Percentiles rank a stretch among this genome's conserved stretches.
Evolutionary conservation across 30 jellyfish, hydroid and myxozoan species (phyloP).

Genomic region (Cassiopea xamachana): DNA sequence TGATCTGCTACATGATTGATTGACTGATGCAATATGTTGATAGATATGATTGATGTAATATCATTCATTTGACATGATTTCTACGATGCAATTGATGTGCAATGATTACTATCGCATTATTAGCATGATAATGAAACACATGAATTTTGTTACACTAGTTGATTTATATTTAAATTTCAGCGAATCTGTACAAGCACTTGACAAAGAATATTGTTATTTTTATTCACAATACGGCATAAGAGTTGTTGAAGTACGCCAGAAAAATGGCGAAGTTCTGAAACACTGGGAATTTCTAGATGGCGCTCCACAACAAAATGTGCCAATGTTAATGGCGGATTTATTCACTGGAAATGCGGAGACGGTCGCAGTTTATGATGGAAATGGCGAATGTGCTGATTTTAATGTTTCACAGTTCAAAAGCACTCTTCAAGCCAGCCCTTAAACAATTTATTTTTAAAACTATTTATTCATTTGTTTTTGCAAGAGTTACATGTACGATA

Average conservation of each 20-base stretch:
- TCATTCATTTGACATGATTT: too few relatives aligned
- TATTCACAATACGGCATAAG: slow-evolving; percentile 47
- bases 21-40: too few relatives aligned
- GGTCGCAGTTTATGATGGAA: slow-evolving; percentile 57
- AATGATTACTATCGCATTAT: too few relatives aligned
- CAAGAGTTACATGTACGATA: too few relatives aligned
- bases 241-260: slow-evolving; percentile 50
- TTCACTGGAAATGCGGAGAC: slow-evolving; percentile 22
- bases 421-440: background rate
- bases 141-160: too few relatives aligned
- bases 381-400: slow-evolving; percentile 44
- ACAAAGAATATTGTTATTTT: slow-evolving; percentile 18
- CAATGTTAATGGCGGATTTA: slow-evolving; percentile 23
- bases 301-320: slow-evolving; percentile 3
- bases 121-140: too few relatives aligned
- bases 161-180: background rate
- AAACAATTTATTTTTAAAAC: too few relatives aligned
- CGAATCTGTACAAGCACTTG: background rate
- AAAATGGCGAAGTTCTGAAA: slow-evolving; percentile 58
- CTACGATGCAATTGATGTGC: too few relatives aligned
- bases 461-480: too few relatives aligned
- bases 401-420: background rate
- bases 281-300: slow-evolving; percentile 70
- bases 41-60: too few relatives aligned
- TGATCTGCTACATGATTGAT: too few relatives aligned